Conservation (phyloP, 2,113 vertebrate genomes). For the Antigone vipio region DNA sequence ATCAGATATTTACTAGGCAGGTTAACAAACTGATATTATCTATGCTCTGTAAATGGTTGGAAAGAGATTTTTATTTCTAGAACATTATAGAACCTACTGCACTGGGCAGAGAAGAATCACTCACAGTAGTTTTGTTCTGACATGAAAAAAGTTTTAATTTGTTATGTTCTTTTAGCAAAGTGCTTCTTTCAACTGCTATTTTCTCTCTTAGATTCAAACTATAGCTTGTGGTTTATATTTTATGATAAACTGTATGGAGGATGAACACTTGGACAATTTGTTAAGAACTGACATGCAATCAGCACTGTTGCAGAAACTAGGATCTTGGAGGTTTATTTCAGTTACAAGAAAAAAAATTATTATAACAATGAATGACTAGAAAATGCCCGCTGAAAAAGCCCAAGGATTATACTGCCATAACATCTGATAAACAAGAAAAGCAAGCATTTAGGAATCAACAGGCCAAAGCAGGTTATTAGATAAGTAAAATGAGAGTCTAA, state of each 20-base stretch:
- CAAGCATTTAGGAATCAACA: neutral
- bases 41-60: neutral
- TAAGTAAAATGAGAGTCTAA: neutral
- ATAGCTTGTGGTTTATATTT: neutral
- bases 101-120: neutral
- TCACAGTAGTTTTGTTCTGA: neutral
- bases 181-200: neutral
- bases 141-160: neutral
- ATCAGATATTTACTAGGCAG: neutral
- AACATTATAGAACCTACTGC: neutral
- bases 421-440: neutral
- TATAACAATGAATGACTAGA: neutral
- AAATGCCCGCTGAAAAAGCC: neutral
- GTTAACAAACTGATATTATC: neutral
- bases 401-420: neutral
- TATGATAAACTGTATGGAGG: neutral
- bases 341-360: neutral
- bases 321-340: neutral
- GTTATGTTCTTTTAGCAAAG: neutral
- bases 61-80: neutral
- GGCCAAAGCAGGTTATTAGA: neutral
- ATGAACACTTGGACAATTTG: neutral
- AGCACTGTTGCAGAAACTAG: neutral
- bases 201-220: neutral
- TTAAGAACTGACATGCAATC: neutral